phyloP scores from a whole-genome alignment of 2,888 invertebrate species.

The Malthinus flaveolus region DNA sequence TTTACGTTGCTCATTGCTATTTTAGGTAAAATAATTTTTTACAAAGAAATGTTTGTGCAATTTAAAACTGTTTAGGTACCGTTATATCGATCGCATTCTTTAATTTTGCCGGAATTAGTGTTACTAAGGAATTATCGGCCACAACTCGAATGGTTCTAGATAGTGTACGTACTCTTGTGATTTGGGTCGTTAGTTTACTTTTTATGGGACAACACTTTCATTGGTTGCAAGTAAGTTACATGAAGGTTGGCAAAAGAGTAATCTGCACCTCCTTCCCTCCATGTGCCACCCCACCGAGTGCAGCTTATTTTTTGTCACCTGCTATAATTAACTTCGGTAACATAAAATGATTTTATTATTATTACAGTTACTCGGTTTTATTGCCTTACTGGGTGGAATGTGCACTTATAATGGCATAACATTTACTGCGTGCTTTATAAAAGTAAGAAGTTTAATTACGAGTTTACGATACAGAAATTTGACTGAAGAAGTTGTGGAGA shows the following conservation, averaged over 20 bases:
- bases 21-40: conserved; percentile 6
- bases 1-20: conserved; percentile 66
- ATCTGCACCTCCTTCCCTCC: too few relatives aligned
- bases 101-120: conserved; percentile 88
- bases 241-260: too few relatives aligned
- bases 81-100: conserved; percentile 89
- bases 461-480: conserved; percentile 37
- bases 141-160: conserved; percentile 90
- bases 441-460: conserved; percentile 34
- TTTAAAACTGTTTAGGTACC: conserved; percentile 61
- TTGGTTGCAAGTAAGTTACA: conserved; percentile 66
- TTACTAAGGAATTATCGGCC: conserved; percentile 92
- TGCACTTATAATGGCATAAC: conserved; percentile 71
- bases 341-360: conserved; percentile 4
- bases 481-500: conserved; percentile 48
- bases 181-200: conserved; percentile 81
- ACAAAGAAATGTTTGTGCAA: not conserved
- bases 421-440: conserved; percentile 37
- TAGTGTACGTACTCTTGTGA: conserved; percentile 79
- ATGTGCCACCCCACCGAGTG: too few relatives aligned
- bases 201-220: conserved; percentile 81
- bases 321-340: not conserved
- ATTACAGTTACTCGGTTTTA: conserved; percentile 73
- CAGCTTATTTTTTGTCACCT: too few relatives aligned
- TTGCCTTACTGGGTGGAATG: conserved; percentile 77